Percentiles rank a stretch among this genome's conserved stretches.
These are phyloP conservation scores for Lottia scabra DNA, from an alignment of 2,888 invertebrate genomes.

Conservation along the genomic window DNA sequence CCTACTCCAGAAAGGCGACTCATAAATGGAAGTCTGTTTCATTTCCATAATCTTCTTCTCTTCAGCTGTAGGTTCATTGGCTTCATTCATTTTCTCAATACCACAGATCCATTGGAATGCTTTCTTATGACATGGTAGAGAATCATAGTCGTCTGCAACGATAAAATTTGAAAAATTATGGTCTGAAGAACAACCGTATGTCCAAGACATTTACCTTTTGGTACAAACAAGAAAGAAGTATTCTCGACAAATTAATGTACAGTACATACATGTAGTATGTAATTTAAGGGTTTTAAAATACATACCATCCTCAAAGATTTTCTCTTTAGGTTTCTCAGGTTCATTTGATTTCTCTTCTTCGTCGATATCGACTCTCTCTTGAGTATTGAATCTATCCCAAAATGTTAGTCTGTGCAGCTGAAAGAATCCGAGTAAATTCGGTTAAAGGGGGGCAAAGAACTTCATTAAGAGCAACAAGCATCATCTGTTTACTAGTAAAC, in stretches of 20 bases:
- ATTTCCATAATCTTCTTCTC: slow-evolving; percentile 49
- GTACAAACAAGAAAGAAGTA: too few species aligned
- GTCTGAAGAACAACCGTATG: too few species aligned
- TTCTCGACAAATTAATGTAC: too few species aligned
- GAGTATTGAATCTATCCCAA: slow-evolving; percentile 53
- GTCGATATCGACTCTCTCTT: slow-evolving; percentile 40
- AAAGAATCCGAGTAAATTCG: slow-evolving; percentile 3
- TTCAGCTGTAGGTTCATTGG: slow-evolving; percentile 46
- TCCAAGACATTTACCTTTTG: too few species aligned
- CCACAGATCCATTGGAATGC: slow-evolving; percentile 67
- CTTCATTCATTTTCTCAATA: slow-evolving; percentile 61
- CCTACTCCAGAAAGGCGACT: slow-evolving; percentile 62
- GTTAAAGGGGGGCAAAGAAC: too few species aligned
- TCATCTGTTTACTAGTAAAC: too few species aligned
- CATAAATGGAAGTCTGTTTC: slow-evolving; percentile 65
- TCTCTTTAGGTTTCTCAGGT: not conserved
- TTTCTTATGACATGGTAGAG: slow-evolving; percentile 59
- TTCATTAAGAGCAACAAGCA: too few species aligned
- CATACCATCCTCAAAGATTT: not conserved
- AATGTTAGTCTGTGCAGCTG: slow-evolving; percentile 56
- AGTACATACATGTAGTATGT: too few species aligned
- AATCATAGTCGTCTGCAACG: slow-evolving; percentile 42
- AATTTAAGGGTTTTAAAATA: too few species aligned
- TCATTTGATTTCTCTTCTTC: slow-evolving; percentile 25
- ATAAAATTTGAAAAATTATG: not conserved